Evolutionary conservation across 2,888 invertebrate genomes (phyloP).

Genomic region (Sepiola atlantica): DNA sequence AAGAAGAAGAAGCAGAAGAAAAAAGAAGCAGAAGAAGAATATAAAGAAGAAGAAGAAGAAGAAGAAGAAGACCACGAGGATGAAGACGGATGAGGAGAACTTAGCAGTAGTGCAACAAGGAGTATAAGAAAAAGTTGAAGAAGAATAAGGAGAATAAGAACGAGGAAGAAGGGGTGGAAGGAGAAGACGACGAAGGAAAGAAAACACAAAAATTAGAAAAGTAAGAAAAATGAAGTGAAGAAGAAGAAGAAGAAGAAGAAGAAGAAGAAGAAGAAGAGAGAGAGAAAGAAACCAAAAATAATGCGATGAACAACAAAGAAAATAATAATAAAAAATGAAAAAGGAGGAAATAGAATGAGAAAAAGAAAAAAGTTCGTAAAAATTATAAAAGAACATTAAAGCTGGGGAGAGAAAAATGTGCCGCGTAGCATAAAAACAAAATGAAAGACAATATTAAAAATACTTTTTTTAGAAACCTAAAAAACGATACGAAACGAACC

Average conservation of each 20-base stretch:
- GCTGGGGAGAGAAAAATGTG: not conserved
- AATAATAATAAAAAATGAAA: not conserved
- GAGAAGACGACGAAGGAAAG: not conserved
- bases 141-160: not conserved
- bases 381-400: not conserved
- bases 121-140: not conserved
- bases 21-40: no score
- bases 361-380: not conserved
- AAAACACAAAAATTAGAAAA: not conserved
- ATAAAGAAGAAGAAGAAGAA: no score
- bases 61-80: not conserved
- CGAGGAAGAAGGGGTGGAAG: not conserved
- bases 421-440: no score
- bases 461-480: not conserved
- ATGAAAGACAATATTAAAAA: not conserved
- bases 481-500: not conserved
- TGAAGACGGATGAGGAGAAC: not conserved
- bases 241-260: not conserved
- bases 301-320: not conserved
- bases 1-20: no score
- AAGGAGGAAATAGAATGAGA: not conserved
- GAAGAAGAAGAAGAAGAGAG: not conserved
- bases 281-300: no score
- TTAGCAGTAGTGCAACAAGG: accelerated
- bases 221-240: no score